These are phyloP conservation scores for Kradibia gibbosae DNA, from an alignment of 1,140 invertebrate genomes.

Conservation along the genomic window DNA sequence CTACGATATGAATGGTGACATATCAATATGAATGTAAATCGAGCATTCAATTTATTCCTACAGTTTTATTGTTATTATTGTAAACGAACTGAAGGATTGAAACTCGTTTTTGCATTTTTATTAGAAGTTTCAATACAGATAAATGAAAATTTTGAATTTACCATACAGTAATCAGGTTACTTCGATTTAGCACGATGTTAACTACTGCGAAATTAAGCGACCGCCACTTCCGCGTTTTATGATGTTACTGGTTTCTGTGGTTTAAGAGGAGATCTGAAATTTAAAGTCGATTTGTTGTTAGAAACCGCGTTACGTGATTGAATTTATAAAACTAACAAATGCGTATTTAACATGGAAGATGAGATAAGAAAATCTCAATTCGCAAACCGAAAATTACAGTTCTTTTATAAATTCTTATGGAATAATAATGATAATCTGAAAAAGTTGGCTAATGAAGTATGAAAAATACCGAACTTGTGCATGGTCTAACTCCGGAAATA, in stretches of 20 bases:
- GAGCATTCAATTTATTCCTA: no score
- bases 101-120: background rate
- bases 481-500: no score
- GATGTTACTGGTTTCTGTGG: slow-evolving; percentile 8
- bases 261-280: slow-evolving; percentile 11
- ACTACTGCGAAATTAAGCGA: background rate
- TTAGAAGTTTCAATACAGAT: background rate
- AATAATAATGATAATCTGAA: no score
- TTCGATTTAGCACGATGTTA: slow-evolving; percentile 7
- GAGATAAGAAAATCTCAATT: background rate
- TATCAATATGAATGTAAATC: no score
- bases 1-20: no score
- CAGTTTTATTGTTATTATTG: background rate
- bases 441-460: no score
- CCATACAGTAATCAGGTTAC: background rate
- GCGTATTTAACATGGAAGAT: slow-evolving; percentile 3
- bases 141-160: background rate
- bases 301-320: slow-evolving; percentile 17
- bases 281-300: background rate
- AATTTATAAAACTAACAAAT: slow-evolving; percentile 25
- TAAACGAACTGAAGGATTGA: background rate
- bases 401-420: no score
- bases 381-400: background rate
- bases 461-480: no score
- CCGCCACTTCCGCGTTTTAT: slow-evolving; percentile 21